Evolutionary conservation across 1,140 invertebrate species (phyloP), one percentile per base, ranked within the genome.

Genomic region (Drosophila mojavensis): DNA sequence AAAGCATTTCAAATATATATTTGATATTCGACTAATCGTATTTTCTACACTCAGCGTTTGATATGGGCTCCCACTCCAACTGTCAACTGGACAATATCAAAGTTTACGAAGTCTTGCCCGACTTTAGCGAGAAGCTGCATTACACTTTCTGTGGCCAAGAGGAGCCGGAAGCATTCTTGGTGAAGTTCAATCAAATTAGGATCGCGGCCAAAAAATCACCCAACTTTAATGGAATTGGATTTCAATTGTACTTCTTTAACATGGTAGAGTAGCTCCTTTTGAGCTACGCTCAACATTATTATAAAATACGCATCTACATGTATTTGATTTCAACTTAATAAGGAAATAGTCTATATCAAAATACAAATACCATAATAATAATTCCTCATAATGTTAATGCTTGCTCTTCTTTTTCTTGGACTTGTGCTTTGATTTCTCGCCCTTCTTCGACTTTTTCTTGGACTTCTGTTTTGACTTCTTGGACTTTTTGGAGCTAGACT

Each of bases 171-270:
- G 84, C 89, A 54, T 94, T 94, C 66, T 89, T 83, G 2, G 93
- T 94, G 28, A 59, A 67, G 1, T 93, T 92, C 10, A 94, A 95
- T 90, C 93, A 93, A 68, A 76, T 96, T 1, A 92, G 93, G 48
- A 92, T 97, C 28, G 92, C 94, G 10, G 96, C 95, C 69, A 93
- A 92, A 26, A 95, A 95, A 0, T 94, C 93, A 15, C 84, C 93
- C 5, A 95, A 95, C 78, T 96, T 96, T 65, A 93, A 94, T 65
- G 95, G 95, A 1, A 93, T 92, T 4, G 96, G 96, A 43, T 96
- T 95, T 94, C 55, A 45, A 11, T 10, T 75, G 26, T 36, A 33
- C 4, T 59, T 60, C 28, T 30, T 15, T 13, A 28, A 24, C 7
- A 43, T 30, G 5, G 9, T 36, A 17, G 24, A 59, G 10, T 58